A percentile compares a stretch with the other conserved stretches of the same genome.
Conservation (phyloP, 1,140 invertebrate genomes). For the Hylaeus anthracinus region DNA sequence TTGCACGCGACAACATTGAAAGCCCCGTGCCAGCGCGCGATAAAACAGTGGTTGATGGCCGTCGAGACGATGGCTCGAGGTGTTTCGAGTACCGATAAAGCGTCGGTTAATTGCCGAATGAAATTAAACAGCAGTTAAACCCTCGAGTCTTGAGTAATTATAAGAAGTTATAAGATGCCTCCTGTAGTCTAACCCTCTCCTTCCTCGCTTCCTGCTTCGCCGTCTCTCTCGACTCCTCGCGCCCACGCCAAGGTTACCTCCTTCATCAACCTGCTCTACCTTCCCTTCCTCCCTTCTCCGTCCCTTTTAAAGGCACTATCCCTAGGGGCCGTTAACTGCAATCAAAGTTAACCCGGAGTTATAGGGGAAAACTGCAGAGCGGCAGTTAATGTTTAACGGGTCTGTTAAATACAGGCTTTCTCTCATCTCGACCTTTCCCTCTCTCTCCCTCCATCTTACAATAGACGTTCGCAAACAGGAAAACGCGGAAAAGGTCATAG, state of each 20-base stretch:
- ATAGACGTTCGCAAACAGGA: too few species aligned
- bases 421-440: conserved; percentile 30
- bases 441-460: conserved; percentile 15
- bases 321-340: conserved; percentile 78
- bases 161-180: conserved; percentile 77
- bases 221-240: conserved; percentile 25
- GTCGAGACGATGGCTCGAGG: conserved; percentile 46
- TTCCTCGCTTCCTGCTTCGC: conserved; percentile 23
- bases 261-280: conserved; percentile 66
- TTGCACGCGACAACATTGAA: conserved; percentile 39
- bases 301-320: conserved; percentile 73
- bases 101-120: conserved; percentile 76
- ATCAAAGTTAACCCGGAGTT: conserved; percentile 80
- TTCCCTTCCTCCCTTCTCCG: conserved; percentile 39
- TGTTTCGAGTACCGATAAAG: conserved; percentile 74
- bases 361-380: conserved; percentile 76
- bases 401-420: conserved; percentile 77
- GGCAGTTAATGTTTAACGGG: conserved; percentile 80
- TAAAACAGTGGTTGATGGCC: conserved; percentile 53
- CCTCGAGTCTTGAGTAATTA: conserved; percentile 76
- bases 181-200: conserved; percentile 55
- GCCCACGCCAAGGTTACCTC: conserved; percentile 34
- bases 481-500: too few species aligned
- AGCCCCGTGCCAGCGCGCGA: background rate
- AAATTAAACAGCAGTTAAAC: conserved; percentile 79